A percentile compares a stretch with the other conserved stretches of the same genome.
phyloP scores from a whole-genome alignment of 2,113 vertebrate genomes.

The Lamprologus sp. region DNA sequence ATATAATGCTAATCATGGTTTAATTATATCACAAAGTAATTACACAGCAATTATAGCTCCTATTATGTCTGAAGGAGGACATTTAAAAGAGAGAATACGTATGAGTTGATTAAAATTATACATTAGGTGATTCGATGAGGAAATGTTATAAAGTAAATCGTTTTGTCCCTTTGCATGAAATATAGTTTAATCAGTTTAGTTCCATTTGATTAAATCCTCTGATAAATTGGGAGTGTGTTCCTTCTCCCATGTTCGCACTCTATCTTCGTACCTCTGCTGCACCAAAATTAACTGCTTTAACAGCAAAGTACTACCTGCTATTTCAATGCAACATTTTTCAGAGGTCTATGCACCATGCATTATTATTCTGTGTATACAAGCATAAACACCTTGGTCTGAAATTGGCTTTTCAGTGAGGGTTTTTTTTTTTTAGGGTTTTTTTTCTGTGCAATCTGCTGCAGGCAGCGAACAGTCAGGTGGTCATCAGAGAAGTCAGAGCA shows the following conservation, averaged over 20 bases:
- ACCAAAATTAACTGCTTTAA: not conserved
- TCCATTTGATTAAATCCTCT: conserved; percentile 45
- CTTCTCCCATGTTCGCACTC: not conserved
- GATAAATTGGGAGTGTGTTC: conserved; percentile 18
- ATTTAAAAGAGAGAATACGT: conserved; percentile 53
- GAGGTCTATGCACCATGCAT: not conserved
- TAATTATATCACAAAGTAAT: conserved; percentile 65
- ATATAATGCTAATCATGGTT: conserved; percentile 48
- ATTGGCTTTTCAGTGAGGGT: not conserved
- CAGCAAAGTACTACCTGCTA: not conserved
- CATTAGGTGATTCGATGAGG: conserved; percentile 40
- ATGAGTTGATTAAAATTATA: conserved; percentile 65
- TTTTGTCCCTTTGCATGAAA: conserved; percentile 40
- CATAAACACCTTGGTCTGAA: not conserved
- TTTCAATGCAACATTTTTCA: not conserved
- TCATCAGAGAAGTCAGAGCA: not conserved
- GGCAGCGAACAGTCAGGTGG: not conserved
- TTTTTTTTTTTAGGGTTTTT: not conserved
- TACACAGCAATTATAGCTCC: conserved; percentile 57
- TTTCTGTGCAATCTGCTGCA: not conserved
- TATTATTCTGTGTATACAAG: not conserved
- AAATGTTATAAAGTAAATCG: conserved; percentile 47
- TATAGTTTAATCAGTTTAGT: conserved; percentile 51
- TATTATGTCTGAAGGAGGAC: conserved; percentile 50
- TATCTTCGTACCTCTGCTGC: not conserved